A percentile compares a stretch with the other conserved stretches of the same genome.
Conservation (phyloP, 2,888 invertebrate genomes). For the Euphydryas editha region DNA sequence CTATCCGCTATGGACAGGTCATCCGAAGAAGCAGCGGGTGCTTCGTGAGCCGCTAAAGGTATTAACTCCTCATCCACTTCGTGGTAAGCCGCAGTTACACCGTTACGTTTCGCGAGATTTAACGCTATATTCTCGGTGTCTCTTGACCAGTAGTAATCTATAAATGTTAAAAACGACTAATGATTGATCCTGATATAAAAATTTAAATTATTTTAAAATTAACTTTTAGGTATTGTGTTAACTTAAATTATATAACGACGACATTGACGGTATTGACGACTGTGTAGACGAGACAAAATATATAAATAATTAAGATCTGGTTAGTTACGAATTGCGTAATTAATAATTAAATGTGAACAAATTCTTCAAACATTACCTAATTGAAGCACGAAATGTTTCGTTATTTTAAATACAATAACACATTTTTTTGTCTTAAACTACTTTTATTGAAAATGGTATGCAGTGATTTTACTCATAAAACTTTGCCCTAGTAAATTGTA, state of each 20-base stretch:
- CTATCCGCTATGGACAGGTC: constrained; percentile 88
- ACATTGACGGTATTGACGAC: no score
- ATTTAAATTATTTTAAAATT: no score
- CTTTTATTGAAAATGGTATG: neutral
- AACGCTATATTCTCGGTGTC: constrained; percentile 48
- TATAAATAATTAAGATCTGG: no score
- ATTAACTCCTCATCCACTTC: constrained; percentile 84
- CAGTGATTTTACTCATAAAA: constrained; percentile 30
- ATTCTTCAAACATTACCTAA: no score
- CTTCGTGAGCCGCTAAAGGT: constrained; percentile 85
- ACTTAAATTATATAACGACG: no score
- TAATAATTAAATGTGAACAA: no score
- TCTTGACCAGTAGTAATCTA: constrained; percentile 69
- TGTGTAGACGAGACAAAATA: no score
- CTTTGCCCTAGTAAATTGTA: constrained; percentile 26
- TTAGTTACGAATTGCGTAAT: no score
- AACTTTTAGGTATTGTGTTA: no score
- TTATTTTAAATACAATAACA: neutral
- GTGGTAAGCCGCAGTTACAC: constrained; percentile 51
- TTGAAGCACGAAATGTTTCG: neutral
- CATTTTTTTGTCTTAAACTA: neutral
- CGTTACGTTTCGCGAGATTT: constrained; percentile 57
- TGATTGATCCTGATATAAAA: no score
- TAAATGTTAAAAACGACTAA: neutral
- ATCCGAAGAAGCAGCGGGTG: constrained; percentile 83